Evolutionary conservation across 2,888 invertebrate species (phyloP), one percentile per base, ranked within the genome.

Genomic region (Erebia epiphron): DNA sequence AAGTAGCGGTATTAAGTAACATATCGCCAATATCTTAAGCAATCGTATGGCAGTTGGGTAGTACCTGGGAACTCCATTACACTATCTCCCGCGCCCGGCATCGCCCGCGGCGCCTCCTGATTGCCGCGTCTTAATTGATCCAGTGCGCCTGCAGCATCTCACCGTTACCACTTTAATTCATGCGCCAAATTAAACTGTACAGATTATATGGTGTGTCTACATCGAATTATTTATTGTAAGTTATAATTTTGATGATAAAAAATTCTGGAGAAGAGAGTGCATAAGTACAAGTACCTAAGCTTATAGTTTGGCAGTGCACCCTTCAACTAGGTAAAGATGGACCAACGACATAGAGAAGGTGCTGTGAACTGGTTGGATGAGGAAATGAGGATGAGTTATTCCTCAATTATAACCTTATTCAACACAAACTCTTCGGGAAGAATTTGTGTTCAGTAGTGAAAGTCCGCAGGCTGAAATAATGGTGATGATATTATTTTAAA

Each of bases 121-220:
- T 72, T 57, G 71, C 67, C 65, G 60, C 62, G 69, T 71, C 72
- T 74, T 72, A 74, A 75, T 74, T 71, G 74, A 74, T 71, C 67
- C 52, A n/a, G 13, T 26, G 67, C 69, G 68, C 71, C 13, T 3
- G 41, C 11, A 26, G 61, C 61, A 4, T 18, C 54, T 52, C 16
- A 54, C 54, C 16, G 35, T 64, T 52, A 41, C 41, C 52, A 52
- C 50, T 54, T 64, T 41, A 54, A 35, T 64, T 41, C 16, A 7
- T n/a, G 11, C 43, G 18, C 43, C 4, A 18, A 61, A 18, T 43
- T 43, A 61, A 43, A 61, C 61, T 41, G n/a, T 43, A 43, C 26
- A 2, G 16, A 5, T 50, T 10, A 18, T 43, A 46, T 7, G 41
- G 13, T 16, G 41, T 14, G 16, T 62, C 10, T 62, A n/a, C 18